Conservation (phyloP, 2,888 invertebrate species). For the Epinotia demarniana region DNA sequence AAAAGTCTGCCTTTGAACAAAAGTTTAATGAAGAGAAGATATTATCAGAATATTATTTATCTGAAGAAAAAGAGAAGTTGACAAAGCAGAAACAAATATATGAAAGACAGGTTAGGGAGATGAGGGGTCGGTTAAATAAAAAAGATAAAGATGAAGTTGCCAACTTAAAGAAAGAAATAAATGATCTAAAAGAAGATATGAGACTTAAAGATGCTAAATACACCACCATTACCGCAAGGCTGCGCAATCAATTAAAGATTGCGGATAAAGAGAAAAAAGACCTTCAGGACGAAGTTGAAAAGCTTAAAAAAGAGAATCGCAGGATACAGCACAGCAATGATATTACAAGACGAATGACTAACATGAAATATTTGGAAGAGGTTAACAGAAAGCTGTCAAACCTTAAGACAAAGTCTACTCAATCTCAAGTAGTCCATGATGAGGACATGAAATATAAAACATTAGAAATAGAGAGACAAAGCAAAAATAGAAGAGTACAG, state of each 20-base stretch:
- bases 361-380: slow-evolving; percentile 90
- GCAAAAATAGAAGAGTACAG: slow-evolving; percentile 62
- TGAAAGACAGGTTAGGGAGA: slow-evolving; percentile 88
- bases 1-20: slow-evolving; percentile 84
- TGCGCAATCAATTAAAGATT: slow-evolving; percentile 89
- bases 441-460: slow-evolving; percentile 72
- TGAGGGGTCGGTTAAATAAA: slow-evolving; percentile 86
- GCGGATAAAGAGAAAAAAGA: slow-evolving; percentile 88
- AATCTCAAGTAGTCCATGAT: slow-evolving; percentile 62
- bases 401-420: slow-evolving; percentile 66
- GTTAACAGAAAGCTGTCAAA: slow-evolving; percentile 86
- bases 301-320: slow-evolving; percentile 87
- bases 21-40: slow-evolving; percentile 87
- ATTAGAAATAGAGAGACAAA: slow-evolving; percentile 75
- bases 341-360: slow-evolving; percentile 83
- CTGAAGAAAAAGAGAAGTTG: slow-evolving; percentile 88
- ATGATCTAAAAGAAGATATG: slow-evolving; percentile 87
- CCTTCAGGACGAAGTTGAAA: slow-evolving; percentile 87
- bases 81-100: slow-evolving; percentile 87
- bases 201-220: slow-evolving; percentile 90
- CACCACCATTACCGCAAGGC: slow-evolving; percentile 88
- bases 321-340: slow-evolving; percentile 86
- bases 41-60: slow-evolving; percentile 86
- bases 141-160: slow-evolving; percentile 89
- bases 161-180: slow-evolving; percentile 86